Evolutionary conservation across 2,888 invertebrate species (phyloP).

Genomic region (Acronicta alni): DNA sequence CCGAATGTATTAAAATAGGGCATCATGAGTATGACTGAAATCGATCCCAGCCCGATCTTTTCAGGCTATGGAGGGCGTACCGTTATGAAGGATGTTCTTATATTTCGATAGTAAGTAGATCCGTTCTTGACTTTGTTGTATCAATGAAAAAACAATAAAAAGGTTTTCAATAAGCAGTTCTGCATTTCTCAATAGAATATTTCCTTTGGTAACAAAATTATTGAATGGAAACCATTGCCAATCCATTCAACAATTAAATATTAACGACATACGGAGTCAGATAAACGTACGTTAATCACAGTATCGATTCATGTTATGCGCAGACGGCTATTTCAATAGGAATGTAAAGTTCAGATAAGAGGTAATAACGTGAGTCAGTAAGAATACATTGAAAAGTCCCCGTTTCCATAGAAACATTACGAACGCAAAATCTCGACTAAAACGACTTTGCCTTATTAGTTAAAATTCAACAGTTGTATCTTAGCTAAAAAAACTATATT

Average conservation of each 20-base stretch:
- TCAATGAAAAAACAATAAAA: conserved; percentile 16
- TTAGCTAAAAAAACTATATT: too few relatives aligned
- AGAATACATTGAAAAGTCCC: conserved; percentile 16
- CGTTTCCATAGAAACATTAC: neutral
- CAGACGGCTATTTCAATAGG: conserved; percentile 22
- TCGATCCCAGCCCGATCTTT: conserved; percentile 16
- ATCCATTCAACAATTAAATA: conserved; percentile 25
- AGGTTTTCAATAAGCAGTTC: conserved; percentile 2
- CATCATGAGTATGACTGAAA: conserved; percentile 15
- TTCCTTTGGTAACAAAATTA: conserved; percentile 20
- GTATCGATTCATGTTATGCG: conserved; percentile 28
- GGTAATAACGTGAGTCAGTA: conserved; percentile 2
- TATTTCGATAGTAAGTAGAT: too few relatives aligned
- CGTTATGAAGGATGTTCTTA: too few relatives aligned
- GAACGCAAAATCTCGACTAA: too few relatives aligned
- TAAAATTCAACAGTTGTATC: too few relatives aligned
- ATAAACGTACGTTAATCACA: conserved; percentile 21
- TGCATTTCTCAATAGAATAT: conserved; percentile 7
- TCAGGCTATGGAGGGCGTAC: too few relatives aligned
- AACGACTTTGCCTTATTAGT: too few relatives aligned
- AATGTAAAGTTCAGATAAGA: conserved; percentile 23
- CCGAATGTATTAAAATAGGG: conserved; percentile 17
- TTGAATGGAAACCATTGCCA: conserved; percentile 28
- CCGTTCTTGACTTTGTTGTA: neutral
- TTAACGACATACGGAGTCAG: conserved; percentile 36